These are phyloP conservation scores for Apeira syringaria DNA, from an alignment of 2,888 invertebrate genomes.

Conservation along the genomic window DNA sequence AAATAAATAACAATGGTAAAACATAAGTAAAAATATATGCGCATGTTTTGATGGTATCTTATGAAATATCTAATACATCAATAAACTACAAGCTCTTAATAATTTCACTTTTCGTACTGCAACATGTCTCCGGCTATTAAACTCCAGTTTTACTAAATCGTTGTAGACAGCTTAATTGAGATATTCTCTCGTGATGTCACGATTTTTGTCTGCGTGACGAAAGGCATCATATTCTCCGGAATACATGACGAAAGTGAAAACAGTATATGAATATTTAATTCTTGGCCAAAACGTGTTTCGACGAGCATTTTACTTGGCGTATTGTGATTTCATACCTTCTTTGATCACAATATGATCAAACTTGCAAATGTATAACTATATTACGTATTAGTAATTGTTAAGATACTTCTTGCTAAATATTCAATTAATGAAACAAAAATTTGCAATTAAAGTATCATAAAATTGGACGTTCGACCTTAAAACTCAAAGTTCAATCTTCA, in stretches of 20 bases:
- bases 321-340: no score
- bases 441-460: slow-evolving; percentile 5
- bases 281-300: not conserved
- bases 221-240: slow-evolving; percentile 38
- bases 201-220: slow-evolving; percentile 48
- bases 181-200: slow-evolving; percentile 16
- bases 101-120: slow-evolving; percentile 3
- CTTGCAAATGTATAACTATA: not conserved
- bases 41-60: no score
- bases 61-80: no score
- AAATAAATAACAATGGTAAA: no score
- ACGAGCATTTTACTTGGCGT: no score
- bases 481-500: slow-evolving; percentile 12
- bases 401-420: no score
- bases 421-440: not conserved
- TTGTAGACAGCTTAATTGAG: slow-evolving; percentile 54
- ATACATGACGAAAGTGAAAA: slow-evolving; percentile 58
- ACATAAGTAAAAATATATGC: no score
- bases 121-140: not conserved
- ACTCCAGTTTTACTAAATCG: slow-evolving; percentile 36
- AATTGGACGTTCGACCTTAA: slow-evolving; percentile 10
- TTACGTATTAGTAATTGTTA: no score
- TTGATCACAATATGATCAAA: no score
- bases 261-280: slow-evolving; percentile 4
- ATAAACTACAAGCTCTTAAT: not conserved